Percentiles rank a stretch among this genome's conserved stretches.
Conservation (phyloP, 2,888 invertebrate genomes). For the Caenorhabditis wallacei region DNA sequence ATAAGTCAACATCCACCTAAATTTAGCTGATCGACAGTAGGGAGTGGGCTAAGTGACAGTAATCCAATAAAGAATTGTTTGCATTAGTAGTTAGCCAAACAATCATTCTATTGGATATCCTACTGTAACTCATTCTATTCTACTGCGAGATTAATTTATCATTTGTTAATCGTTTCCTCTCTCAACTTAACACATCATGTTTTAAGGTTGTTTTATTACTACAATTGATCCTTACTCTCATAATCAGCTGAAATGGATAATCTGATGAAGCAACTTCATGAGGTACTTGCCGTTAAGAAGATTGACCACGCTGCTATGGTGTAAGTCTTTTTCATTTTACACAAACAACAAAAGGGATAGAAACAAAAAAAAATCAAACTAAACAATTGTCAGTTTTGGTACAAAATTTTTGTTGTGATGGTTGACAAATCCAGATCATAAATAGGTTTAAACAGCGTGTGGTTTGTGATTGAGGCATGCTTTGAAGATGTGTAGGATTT, state of each 20-base stretch:
- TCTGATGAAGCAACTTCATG: conserved; percentile 48
- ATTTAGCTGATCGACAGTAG: conserved; percentile 30
- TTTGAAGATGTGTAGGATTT: conserved; percentile 6
- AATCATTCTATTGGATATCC: neutral
- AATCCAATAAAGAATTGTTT: conserved; percentile 55
- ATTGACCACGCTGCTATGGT: conserved; percentile 8
- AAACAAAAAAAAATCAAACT: neutral
- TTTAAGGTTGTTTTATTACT: conserved; percentile 11
- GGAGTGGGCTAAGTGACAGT: conserved; percentile 48
- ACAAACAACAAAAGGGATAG: no score
- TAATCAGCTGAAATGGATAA: conserved; percentile 47
- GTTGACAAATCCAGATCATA: conserved; percentile 18
- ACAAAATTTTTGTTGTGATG: conserved; percentile 4
- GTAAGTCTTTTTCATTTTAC: conserved; percentile 49
- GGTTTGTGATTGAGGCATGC: conserved; percentile 28
- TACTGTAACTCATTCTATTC: conserved; percentile 21
- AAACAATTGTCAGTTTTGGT: neutral
- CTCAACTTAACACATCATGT: neutral
- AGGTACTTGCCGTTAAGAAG: conserved; percentile 27
- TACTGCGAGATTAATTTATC: neutral
- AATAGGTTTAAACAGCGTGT: neutral
- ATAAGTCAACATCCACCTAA: conserved; percentile 47
- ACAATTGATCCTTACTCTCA: neutral
- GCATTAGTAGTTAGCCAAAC: conserved; percentile 22
- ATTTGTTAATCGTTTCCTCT: neutral